Percentiles rank a stretch among this genome's conserved stretches.
Evolutionary conservation across 2,113 vertebrate species (phyloP).

Genomic region (Candoia aspera): DNA sequence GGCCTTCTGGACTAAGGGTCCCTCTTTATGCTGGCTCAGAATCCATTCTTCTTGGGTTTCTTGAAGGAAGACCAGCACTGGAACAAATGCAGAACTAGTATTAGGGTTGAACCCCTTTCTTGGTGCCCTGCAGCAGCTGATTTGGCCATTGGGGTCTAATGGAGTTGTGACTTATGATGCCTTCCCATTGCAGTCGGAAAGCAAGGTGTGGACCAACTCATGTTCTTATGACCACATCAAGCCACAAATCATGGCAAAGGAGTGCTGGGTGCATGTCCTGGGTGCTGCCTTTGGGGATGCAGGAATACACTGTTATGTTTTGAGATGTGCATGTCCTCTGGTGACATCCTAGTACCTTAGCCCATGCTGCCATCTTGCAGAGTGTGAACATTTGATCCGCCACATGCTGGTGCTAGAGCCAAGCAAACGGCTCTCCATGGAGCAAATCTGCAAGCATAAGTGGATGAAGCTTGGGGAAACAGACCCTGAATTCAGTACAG

Average conservation of each 20-base stretch:
- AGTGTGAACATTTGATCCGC: constrained; percentile 97
- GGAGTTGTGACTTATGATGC: neutral
- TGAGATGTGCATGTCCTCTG: neutral
- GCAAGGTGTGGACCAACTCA: neutral
- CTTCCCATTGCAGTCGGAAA: neutral
- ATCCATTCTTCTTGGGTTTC: neutral
- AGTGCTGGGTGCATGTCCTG: too few relatives aligned
- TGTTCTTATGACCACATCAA: neutral
- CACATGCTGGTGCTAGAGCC: constrained; percentile 98
- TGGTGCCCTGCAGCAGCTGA: neutral
- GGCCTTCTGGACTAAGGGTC: neutral
- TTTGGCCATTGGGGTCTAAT: neutral
- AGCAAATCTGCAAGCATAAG: constrained; percentile 99
- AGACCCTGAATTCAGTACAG: constrained; percentile 92
- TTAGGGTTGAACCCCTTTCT: neutral
- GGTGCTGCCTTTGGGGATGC: too few relatives aligned
- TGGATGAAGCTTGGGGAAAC: constrained; percentile 97
- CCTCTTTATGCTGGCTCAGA: neutral
- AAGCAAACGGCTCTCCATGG: constrained; percentile 92
- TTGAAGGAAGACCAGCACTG: neutral
- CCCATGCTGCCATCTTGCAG: constrained; percentile 69
- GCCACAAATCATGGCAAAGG: neutral
- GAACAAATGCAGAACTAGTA: too few relatives aligned
- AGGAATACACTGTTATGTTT: neutral
- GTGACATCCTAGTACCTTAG: neutral